Evolutionary conservation across 2,888 invertebrate species (phyloP).

Genomic region (Cheilosia soror): DNA sequence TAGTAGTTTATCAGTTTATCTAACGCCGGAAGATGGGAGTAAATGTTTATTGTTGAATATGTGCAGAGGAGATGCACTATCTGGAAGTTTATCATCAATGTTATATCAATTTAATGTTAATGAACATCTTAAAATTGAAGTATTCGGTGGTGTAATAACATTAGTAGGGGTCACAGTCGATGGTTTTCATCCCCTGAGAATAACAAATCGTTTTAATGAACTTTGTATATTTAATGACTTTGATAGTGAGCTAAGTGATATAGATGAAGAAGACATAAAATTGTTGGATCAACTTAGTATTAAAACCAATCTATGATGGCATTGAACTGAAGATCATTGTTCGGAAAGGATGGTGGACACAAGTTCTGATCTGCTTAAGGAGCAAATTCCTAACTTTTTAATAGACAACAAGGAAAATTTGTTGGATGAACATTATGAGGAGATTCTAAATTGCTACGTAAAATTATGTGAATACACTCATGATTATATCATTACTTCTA

Average conservation of each 20-base stretch:
- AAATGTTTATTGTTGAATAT: conserved; percentile 1
- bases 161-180: conserved; percentile 7
- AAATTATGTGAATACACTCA: not conserved
- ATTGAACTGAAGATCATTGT: too few relatives aligned
- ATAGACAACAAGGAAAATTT: conserved; percentile 11
- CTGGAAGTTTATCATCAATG: not conserved
- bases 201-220: conserved; percentile 5
- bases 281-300: not conserved
- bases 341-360: not conserved
- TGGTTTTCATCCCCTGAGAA: not conserved
- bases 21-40: conserved; percentile 15
- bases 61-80: conserved; percentile 4
- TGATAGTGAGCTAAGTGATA: not conserved
- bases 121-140: conserved; percentile 18
- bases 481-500: not conserved
- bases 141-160: not conserved
- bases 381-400: not conserved
- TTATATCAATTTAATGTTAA: conserved; percentile 3
- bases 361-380: too few relatives aligned
- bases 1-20: not conserved
- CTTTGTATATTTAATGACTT: conserved; percentile 10
- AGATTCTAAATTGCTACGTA: not conserved
- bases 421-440: not conserved
- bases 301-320: not conserved
- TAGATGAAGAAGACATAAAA: conserved; percentile 18